phyloP scores from a whole-genome alignment of 2,888 invertebrate genomes.

The Melanostoma scalare region DNA sequence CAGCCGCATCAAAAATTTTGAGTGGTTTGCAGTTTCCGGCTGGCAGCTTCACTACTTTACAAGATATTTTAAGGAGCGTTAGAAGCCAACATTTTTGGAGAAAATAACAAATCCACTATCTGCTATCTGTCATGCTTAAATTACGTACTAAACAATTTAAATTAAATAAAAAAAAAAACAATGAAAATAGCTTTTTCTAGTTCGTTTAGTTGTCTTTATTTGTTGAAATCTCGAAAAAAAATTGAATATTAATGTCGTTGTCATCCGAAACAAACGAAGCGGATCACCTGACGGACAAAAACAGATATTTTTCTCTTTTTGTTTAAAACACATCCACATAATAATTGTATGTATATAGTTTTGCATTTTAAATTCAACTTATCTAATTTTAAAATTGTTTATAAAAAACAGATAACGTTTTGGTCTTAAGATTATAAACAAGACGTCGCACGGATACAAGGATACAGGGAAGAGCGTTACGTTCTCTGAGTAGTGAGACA shows the following conservation, averaged over 20 bases:
- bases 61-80: too few species aligned
- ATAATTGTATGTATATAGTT: slow-evolving; percentile 31
- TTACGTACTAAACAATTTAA: too few species aligned
- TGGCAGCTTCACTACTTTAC: too few species aligned
- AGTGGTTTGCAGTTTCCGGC: too few species aligned
- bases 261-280: slow-evolving; percentile 25
- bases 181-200: slow-evolving; percentile 35
- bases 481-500: slow-evolving; percentile 37
- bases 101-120: too few species aligned
- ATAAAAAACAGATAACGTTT: slow-evolving; percentile 46
- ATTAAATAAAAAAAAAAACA: neutral
- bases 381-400: slow-evolving; percentile 62
- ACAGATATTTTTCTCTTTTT: slow-evolving; percentile 20
- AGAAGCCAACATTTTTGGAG: too few species aligned
- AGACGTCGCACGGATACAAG: slow-evolving; percentile 20
- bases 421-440: slow-evolving; percentile 53
- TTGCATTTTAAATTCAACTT: slow-evolving; percentile 61
- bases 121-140: too few species aligned
- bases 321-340: slow-evolving; percentile 52
- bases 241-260: slow-evolving; percentile 18
- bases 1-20: too few species aligned
- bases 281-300: slow-evolving; percentile 29
- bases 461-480: slow-evolving; percentile 37
- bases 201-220: slow-evolving; percentile 70
- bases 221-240: slow-evolving; percentile 63